Conservation (phyloP, 2,888 invertebrate species). For the Chaetoderma sp. region DNA sequence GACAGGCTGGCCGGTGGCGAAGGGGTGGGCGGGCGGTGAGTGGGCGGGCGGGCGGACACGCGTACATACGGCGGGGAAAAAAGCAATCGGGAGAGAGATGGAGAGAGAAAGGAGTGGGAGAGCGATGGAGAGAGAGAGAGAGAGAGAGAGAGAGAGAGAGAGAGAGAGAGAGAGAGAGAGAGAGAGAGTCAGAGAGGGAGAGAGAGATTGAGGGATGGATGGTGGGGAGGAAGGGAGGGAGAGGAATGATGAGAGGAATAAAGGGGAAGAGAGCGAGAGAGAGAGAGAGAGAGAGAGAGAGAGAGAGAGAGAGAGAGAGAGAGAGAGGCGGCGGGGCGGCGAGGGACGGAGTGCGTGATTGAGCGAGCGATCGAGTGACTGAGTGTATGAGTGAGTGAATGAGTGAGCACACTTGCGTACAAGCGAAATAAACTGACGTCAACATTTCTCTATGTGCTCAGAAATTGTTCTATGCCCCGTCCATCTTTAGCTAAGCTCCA, state of each 20-base stretch:
- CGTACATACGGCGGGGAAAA: too few species aligned
- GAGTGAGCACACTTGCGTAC: too few species aligned
- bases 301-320: conserved; percentile 3
- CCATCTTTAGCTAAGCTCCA: too few species aligned
- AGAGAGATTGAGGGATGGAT: not conserved
- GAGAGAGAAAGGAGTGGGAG: not conserved
- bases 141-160: not conserved
- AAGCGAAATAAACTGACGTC: too few species aligned
- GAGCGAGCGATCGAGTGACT: too few species aligned
- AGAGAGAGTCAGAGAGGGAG: not conserved
- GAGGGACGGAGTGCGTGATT: conserved; percentile 1
- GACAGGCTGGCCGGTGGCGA: too few species aligned
- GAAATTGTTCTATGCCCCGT: too few species aligned
- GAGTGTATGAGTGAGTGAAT: too few species aligned
- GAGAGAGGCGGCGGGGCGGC: not conserved
- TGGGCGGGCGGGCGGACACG: too few species aligned
- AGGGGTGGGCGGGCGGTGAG: too few species aligned
- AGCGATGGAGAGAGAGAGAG: not conserved
- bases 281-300: conserved; percentile 1
- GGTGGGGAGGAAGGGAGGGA: not conserved
- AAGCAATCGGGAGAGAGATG: not conserved
- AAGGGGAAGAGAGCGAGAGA: not conserved
- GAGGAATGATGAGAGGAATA: not conserved
- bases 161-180: conserved; percentile 2
- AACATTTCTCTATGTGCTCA: too few species aligned